Percentiles rank a stretch among this genome's conserved stretches.
Evolutionary conservation across 1,140 invertebrate species (phyloP).

Genomic region (Acromyrmex charruanus): DNA sequence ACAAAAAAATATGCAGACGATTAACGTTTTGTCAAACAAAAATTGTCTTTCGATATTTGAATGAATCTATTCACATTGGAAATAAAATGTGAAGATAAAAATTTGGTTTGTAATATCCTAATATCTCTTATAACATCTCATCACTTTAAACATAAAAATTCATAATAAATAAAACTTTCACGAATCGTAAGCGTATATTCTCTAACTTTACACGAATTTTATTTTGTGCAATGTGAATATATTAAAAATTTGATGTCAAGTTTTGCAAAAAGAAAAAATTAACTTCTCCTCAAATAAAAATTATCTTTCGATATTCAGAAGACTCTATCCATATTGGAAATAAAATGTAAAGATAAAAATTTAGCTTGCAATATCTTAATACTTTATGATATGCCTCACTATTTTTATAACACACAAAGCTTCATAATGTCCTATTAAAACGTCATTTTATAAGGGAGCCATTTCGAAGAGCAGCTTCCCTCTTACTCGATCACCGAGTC

Average conservation of each 20-base stretch:
- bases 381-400: background rate
- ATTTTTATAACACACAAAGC: background rate
- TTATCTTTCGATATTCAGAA: background rate
- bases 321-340: background rate
- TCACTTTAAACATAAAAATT: background rate
- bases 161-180: too few species aligned
- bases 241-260: background rate
- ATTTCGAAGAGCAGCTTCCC: slow-evolving; percentile 28
- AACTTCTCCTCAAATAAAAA: background rate
- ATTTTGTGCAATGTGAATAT: background rate
- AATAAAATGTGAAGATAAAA: background rate
- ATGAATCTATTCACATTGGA: background rate
- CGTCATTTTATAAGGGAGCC: background rate
- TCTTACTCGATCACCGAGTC: slow-evolving; percentile 8
- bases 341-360: background rate
- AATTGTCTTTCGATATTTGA: background rate
- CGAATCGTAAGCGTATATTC: too few species aligned
- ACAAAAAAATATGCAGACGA: background rate
- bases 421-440: background rate
- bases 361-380: background rate
- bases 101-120: background rate
- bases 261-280: background rate
- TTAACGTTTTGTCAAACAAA: background rate
- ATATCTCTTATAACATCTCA: background rate
- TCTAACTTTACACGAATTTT: too few species aligned